Conservation (phyloP, 30 jellyfish, hydroid and myxozoan species). For the Morbakka virulenta region DNA sequence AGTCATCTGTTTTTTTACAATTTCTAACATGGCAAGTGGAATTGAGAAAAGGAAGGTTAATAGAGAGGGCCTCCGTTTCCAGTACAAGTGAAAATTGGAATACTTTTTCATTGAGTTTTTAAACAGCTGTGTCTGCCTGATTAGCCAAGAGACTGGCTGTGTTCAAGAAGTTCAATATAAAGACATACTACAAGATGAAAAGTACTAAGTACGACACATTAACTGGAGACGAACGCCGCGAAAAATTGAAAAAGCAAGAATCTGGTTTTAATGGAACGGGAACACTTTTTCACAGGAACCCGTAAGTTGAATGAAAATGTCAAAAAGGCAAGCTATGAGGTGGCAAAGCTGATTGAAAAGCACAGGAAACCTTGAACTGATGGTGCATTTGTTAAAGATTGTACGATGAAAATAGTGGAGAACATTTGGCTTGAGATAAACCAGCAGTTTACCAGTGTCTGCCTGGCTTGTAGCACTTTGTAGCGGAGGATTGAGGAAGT, state of each 20-base stretch:
- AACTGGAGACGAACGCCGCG: neutral
- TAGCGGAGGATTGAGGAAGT: too few relatives aligned
- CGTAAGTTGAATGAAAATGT: neutral
- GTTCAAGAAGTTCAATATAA: neutral
- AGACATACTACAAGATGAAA: too few relatives aligned
- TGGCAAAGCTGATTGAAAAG: neutral
- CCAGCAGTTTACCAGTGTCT: neutral
- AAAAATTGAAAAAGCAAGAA: neutral
- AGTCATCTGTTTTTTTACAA: neutral
- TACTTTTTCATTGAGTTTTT: neutral
- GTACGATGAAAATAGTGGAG: neutral
- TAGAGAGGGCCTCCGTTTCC: neutral
- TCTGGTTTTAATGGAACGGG: neutral
- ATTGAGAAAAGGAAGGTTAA: neutral
- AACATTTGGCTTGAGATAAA: neutral
- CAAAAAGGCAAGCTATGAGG: neutral
- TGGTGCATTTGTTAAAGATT: neutral
- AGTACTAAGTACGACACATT: neutral
- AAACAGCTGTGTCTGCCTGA: neutral
- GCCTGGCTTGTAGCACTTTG: neutral
- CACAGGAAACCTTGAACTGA: neutral
- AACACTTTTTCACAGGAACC: neutral
- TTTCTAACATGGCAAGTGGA: neutral
- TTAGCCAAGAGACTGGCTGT: neutral
- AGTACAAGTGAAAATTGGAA: neutral